Evolutionary conservation across 2,797 vertebrate genomes (phyloP).

Genomic region (Rhodeus uyekii): DNA sequence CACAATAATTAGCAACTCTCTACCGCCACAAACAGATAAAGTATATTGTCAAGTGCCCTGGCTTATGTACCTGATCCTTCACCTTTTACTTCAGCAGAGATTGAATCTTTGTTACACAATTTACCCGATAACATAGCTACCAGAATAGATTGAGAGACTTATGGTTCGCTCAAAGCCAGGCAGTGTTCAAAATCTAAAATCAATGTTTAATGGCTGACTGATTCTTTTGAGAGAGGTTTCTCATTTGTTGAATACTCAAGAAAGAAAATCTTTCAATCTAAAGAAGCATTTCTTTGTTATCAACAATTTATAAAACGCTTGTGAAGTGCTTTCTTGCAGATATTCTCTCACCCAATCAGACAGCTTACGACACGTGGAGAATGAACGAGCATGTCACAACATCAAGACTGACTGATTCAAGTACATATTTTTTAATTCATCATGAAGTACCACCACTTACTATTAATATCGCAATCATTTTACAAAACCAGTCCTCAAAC

Average conservation of each 20-base stretch:
- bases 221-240: constrained; percentile 16
- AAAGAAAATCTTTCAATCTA: constrained; percentile 9
- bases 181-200: constrained; percentile 30
- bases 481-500: background rate
- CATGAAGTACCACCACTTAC: background rate
- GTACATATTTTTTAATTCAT: background rate
- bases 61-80: constrained; percentile 2
- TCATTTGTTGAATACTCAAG: constrained; percentile 15
- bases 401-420: constrained; percentile 44
- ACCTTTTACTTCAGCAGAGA: constrained; percentile 22
- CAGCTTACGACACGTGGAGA: constrained; percentile 50
- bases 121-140: constrained; percentile 11
- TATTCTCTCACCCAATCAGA: constrained; percentile 21
- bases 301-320: background rate
- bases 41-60: constrained; percentile 20
- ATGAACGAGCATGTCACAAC: constrained; percentile 45
- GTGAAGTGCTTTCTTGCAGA: background rate
- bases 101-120: constrained; percentile 22
- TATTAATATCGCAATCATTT: background rate
- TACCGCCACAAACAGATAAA: background rate
- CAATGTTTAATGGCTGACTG: constrained; percentile 32
- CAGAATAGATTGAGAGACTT: constrained; percentile 10
- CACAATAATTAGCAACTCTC: constrained; percentile 16
- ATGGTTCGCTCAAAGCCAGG: constrained; percentile 5
- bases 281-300: constrained; percentile 5